Evolutionary conservation across 2,888 invertebrate genomes (phyloP), one percentile per base, ranked within the genome.

Genomic region (Oeneis ivallda): DNA sequence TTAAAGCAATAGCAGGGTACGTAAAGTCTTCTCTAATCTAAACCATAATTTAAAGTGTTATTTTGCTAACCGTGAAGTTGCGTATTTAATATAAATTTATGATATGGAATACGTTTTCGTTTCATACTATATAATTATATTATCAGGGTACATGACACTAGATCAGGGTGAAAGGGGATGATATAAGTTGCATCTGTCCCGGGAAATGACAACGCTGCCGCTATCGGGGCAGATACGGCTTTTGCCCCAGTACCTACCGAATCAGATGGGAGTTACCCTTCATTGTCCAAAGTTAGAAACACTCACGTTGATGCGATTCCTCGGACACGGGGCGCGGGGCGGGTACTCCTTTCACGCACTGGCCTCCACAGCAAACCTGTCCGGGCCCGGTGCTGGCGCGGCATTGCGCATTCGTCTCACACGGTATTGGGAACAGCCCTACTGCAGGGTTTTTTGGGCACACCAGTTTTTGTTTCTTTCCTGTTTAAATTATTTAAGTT

Each of bases 321-420:
- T 85, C 84, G 49, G 77, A 72, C 15, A 84, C 79, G 15, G 92
- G 91, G 70, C 92, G 87, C 0, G 94, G 94, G 64, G 94, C 93
- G 5, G 92, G 88, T 34, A 93, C 88, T 11, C 95, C 95, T 71
- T 93, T 86, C 54, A 94, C 87, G 76, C 95, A 95, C 73, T 93
- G 92, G 52, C 87, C 90, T 49, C 88, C 85, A 74, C 92, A 92
- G 84, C 92, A 92, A 47, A 92, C 88, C 67, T 92, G 87, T 70
- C 87, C 90, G 0, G 88, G 77, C 1, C 92, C 92, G 74, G 83
- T 82, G 76, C 82, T 87, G 45, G 79, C 75, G 62, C 87, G 85
- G 76, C 92, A 92, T 69, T 92, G 92, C 0, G 87, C 82, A 77
- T 79, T 91, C 76, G 84, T 92, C 74, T 91, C 87, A 68, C 92